Base-by-base conservation (phyloP, 2,888 invertebrate species). In the Meteorus cinctellus region DNA sequence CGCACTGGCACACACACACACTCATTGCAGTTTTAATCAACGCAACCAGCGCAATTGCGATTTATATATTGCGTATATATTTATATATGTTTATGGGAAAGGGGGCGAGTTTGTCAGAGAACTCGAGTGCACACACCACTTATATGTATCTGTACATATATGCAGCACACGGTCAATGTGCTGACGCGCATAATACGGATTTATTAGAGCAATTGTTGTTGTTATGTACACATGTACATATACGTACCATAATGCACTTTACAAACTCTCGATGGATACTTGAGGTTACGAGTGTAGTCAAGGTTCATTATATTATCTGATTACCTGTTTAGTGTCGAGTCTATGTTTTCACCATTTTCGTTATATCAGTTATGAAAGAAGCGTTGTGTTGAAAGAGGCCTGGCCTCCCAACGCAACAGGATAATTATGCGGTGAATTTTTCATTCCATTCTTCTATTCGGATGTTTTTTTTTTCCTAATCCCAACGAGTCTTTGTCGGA, bases 1-100 rank as follows among this genome's bases (percentile, higher is more conserved):
- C 36, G 10, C 45, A 36, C 1, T 29, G 19, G 45, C 45, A 65
- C 41, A n/a, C 34, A n/a, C 34, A 55, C 70, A 51, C 68, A 68
- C 60, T 60, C 74, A 24, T 59, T 36, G 71, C 66, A n/a, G 19
- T 19, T 71, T 75, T 66, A 71, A 75, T 75, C 71, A 66, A 65
- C 71, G 60, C 59, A 19, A 63, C 63, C 62, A 65, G 66, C 41
- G 70, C 72, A 19, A 75, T 72, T 67, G 71, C 51, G 8, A 10
- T 66, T 45, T 14, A 68, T 74, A 36, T 59, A 62, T 14, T 63
- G 31, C 51, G 48, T 48, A 41, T 34, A 34, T 41, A 12, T 41
- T 41, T 41, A 41, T 41, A 41, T 31, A 75, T 51, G 71, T 14
- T 59, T 59, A 66, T 75, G 67, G 68, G 75, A 67, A 72, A 75